These are phyloP conservation scores for Cotesia vestalis DNA, from an alignment of 1,140 invertebrate species.

Conservation along the genomic window DNA sequence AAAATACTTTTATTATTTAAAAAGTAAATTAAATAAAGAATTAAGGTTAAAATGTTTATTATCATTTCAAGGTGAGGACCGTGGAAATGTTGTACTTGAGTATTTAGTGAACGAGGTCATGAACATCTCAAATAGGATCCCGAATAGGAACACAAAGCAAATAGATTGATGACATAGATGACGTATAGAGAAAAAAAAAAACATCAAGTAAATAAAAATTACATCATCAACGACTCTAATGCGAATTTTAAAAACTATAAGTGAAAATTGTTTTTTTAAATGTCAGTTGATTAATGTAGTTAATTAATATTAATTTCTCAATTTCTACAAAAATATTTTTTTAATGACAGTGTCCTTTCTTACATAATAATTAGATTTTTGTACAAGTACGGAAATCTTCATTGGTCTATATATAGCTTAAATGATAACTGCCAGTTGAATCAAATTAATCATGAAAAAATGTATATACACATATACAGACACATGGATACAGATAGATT, in stretches of 20 bases:
- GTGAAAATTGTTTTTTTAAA: not conserved
- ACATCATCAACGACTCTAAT: not conserved
- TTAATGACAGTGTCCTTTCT: conserved; percentile 34
- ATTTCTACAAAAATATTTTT: not conserved
- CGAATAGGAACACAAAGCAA: conserved; percentile 17
- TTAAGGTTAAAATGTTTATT: conserved; percentile 12
- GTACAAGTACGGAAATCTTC: not conserved
- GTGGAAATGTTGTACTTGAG: conserved; percentile 19
- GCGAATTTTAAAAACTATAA: not conserved
- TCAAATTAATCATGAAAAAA: not conserved
- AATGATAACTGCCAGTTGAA: too few relatives aligned
- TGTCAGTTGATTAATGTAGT: not conserved
- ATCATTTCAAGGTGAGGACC: conserved; percentile 26
- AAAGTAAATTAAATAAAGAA: conserved; percentile 7
- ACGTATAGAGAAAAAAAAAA: not conserved
- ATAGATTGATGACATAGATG: conserved; percentile 19
- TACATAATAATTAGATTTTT: conserved; percentile 43
- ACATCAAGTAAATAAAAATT: conserved; percentile 13
- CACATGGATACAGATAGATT: not conserved
- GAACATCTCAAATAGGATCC: conserved; percentile 28
- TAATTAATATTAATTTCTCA: not conserved
- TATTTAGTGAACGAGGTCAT: conserved; percentile 30
- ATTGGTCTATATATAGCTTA: not conserved
- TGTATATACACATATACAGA: too few relatives aligned
- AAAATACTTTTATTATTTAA: conserved; percentile 1